Percentiles rank a stretch among this genome's conserved stretches.
phyloP scores from a whole-genome alignment of 92 coral and sea anemone species.

The Parazoanthus darwini region DNA sequence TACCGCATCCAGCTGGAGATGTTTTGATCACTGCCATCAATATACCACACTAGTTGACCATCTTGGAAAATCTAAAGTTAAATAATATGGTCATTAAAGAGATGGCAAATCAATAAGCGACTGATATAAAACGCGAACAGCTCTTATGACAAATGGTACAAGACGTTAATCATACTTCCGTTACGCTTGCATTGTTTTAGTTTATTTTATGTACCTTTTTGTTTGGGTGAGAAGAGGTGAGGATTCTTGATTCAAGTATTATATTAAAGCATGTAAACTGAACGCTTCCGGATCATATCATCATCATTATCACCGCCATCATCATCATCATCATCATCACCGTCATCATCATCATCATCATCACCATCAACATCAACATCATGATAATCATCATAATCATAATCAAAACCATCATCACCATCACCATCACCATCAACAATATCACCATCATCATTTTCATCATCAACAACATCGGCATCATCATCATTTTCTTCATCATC shows the following conservation, averaged over 20 bases:
- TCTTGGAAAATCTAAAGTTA: conserved; percentile 70
- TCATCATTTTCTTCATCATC: neutral
- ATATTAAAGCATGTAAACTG: too few relatives aligned
- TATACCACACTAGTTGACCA: conserved; percentile 63
- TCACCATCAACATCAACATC: neutral
- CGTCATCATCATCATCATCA: neutral
- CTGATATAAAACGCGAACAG: neutral
- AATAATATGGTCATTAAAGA: neutral
- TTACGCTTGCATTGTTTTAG: neutral
- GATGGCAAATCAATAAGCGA: neutral
- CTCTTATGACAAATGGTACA: neutral
- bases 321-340: neutral
- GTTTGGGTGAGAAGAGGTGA: too few relatives aligned
- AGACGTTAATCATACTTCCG: neutral
- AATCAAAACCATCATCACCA: neutral
- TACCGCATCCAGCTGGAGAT: conserved; percentile 96
- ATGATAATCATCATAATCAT: neutral
- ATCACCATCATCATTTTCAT: neutral
- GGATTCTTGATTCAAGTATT: too few relatives aligned
- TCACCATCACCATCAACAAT: neutral
- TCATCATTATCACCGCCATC: neutral
- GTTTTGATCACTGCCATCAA: conserved; percentile 89
- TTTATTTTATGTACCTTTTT: neutral
- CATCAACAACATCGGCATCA: too few relatives aligned
- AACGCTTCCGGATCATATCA: neutral